These are phyloP conservation scores for Ellobius talpinus DNA, from an alignment of 2,113 vertebrate species.

Conservation along the genomic window DNA sequence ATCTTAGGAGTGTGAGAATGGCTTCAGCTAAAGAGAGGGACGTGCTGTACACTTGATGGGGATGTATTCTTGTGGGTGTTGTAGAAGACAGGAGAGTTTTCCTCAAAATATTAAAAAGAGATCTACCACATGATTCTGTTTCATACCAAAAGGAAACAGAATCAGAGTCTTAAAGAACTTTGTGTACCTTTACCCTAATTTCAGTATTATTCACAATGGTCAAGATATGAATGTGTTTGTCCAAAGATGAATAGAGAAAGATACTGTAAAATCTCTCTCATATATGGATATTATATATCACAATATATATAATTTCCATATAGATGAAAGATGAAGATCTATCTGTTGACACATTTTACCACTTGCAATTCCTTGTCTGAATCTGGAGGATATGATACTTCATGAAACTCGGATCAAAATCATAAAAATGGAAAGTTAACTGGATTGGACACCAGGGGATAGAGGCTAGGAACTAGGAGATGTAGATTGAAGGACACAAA, in stretches of 20 bases:
- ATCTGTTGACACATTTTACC: not conserved
- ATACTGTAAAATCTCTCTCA: not conserved
- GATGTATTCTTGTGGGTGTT: not conserved
- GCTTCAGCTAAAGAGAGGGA: too few relatives aligned
- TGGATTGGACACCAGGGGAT: too few relatives aligned
- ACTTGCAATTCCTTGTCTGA: not conserved
- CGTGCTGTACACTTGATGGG: not conserved
- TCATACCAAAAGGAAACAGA: not conserved
- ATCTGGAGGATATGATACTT: not conserved
- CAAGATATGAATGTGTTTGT: not conserved
- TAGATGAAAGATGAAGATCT: not conserved
- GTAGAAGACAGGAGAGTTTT: not conserved
- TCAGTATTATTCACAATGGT: not conserved
- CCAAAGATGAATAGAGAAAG: not conserved
- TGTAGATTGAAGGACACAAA: not conserved
- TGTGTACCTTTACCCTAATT: not conserved
- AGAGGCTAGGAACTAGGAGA: not conserved
- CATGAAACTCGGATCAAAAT: not conserved
- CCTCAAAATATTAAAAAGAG: not conserved
- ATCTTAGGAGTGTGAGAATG: not conserved
- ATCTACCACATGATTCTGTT: not conserved
- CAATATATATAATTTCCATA: too few relatives aligned
- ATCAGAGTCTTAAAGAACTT: not conserved
- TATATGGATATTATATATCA: not conserved
- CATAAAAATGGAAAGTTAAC: not conserved